These are phyloP conservation scores for Coryphaenoides rupestris DNA, from an alignment of 2,113 vertebrate species.

Conservation along the genomic window DNA sequence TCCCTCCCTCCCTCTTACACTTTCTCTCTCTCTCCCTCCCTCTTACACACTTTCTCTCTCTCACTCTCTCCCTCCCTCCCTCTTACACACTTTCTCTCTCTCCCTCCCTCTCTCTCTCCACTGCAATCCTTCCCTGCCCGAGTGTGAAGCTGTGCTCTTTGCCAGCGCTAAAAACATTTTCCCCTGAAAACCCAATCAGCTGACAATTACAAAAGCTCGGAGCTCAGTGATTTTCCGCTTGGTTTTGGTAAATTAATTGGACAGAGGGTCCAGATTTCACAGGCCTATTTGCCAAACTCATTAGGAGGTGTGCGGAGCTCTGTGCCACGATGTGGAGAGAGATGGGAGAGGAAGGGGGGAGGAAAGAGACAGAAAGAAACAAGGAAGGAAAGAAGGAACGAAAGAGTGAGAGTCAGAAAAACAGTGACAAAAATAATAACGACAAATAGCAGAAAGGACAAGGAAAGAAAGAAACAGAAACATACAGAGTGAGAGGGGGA, in stretches of 20 bases:
- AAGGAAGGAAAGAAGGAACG: slow-evolving; percentile 2
- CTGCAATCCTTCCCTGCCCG: background rate
- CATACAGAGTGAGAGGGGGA: slow-evolving; percentile 12
- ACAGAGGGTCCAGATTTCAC: slow-evolving; percentile 40
- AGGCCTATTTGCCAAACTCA: slow-evolving; percentile 53
- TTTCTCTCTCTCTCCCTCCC: background rate
- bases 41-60: slow-evolving; percentile 3
- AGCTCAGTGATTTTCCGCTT: slow-evolving; percentile 35
- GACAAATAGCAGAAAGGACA: background rate
- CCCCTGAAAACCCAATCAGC: slow-evolving; percentile 8
- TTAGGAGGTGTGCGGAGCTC: slow-evolving; percentile 40
- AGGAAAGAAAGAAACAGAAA: background rate
- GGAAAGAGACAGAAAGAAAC: background rate
- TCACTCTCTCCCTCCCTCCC: slow-evolving; percentile 5
- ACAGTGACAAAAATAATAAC: background rate
- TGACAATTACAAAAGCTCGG: slow-evolving; percentile 38
- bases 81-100: slow-evolving; percentile 11
- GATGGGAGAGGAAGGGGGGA: background rate
- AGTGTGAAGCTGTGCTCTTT: slow-evolving; percentile 2
- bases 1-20: slow-evolving; percentile 14
- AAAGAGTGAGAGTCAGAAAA: slow-evolving; percentile 5
- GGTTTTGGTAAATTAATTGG: slow-evolving; percentile 47
- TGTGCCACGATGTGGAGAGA: slow-evolving; percentile 28
- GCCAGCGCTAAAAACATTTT: slow-evolving; percentile 23
- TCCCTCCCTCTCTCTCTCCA: background rate